Conservation (phyloP, 2,888 invertebrate species). For the Platycnemis pennipes region DNA sequence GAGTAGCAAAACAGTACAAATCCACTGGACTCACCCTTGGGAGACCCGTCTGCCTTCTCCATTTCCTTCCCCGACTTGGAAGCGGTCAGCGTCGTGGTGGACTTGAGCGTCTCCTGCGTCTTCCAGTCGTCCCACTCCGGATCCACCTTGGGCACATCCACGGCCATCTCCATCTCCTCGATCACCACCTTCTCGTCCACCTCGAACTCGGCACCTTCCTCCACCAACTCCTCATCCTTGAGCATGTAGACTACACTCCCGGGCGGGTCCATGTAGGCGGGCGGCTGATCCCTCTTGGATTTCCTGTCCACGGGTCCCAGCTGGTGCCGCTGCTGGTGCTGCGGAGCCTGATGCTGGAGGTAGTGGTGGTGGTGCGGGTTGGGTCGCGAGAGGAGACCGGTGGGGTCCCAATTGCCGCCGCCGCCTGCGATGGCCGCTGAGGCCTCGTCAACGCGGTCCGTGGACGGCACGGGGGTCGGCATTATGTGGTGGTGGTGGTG, state of each 20-base stretch:
- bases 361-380: constrained; percentile 64
- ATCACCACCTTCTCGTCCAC: constrained; percentile 35
- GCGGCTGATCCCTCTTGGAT: constrained; percentile 30
- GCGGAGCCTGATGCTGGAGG: constrained; percentile 23
- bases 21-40: constrained; percentile 6
- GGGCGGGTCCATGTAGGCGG: neutral
- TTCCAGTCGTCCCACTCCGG: constrained; percentile 65
- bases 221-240: constrained; percentile 58
- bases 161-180: constrained; percentile 60
- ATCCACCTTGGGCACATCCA: neutral
- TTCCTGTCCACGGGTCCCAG: constrained; percentile 33
- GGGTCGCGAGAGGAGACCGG: constrained; percentile 55
- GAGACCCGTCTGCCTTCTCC: neutral
- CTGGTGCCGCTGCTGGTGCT: constrained; percentile 49
- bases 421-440: neutral
- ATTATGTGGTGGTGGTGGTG: constrained; percentile 44
- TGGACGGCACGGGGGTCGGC: constrained; percentile 45
- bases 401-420: constrained; percentile 55
- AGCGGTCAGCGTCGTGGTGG: neutral
- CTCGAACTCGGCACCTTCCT: constrained; percentile 54
- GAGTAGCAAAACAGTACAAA: too few relatives aligned
- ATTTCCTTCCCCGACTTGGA: constrained; percentile 29
- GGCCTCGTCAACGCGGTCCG: neutral
- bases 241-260: constrained; percentile 30
- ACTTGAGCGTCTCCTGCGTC: constrained; percentile 46